Conservation (phyloP, 2,888 invertebrate species). For the Agelastica alni region DNA sequence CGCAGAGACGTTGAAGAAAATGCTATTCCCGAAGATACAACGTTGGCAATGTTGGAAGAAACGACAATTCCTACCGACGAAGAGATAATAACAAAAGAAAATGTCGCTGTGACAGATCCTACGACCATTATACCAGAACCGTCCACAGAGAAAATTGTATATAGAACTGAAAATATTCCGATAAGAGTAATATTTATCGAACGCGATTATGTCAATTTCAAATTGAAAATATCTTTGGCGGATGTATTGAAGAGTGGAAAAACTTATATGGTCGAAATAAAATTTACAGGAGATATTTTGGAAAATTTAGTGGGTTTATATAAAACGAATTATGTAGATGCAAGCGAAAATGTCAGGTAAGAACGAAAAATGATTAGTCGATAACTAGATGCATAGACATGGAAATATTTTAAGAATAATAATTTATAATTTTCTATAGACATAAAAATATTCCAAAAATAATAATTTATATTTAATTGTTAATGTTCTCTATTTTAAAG, state of each 20-base stretch:
- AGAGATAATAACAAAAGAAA: neutral
- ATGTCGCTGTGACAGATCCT: neutral
- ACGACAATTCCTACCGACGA: neutral
- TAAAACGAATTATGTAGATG: conserved; percentile 64
- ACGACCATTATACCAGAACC: conserved; percentile 14
- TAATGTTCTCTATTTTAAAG: too few species aligned
- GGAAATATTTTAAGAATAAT: too few species aligned
- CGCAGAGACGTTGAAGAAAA: conserved; percentile 22
- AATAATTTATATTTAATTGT: too few species aligned
- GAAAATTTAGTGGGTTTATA: conserved; percentile 71
- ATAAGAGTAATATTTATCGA: conserved; percentile 46
- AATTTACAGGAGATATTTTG: conserved; percentile 62
- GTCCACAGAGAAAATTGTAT: conserved; percentile 27
- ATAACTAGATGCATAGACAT: too few species aligned
- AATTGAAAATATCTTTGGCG: conserved; percentile 53
- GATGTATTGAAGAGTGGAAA: conserved; percentile 57
- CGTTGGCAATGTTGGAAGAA: conserved; percentile 1
- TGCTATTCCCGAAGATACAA: conserved; percentile 17
- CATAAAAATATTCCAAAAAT: too few species aligned
- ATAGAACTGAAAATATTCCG: conserved; percentile 29
- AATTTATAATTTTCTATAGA: too few species aligned
- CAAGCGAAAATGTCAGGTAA: conserved; percentile 59
- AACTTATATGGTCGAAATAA: conserved; percentile 62
- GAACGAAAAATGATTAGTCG: too few species aligned
- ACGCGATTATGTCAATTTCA: conserved; percentile 53